Evolutionary conservation across 1,140 invertebrate genomes (phyloP).

Genomic region (Trinorchestia longiramus): DNA sequence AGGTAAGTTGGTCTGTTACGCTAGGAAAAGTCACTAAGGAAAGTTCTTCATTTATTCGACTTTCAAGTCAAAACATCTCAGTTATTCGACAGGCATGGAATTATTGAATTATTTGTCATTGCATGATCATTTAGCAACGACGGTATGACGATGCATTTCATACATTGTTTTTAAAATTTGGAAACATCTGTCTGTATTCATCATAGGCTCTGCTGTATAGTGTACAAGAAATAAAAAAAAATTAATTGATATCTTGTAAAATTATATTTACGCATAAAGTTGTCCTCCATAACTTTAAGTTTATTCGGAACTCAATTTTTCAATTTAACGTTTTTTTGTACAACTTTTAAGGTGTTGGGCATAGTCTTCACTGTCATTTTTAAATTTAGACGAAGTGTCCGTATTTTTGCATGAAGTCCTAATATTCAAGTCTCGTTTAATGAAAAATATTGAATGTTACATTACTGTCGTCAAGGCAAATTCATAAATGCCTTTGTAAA

Average conservation of each 20-base stretch:
- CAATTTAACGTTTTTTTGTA: neutral
- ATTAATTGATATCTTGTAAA: neutral
- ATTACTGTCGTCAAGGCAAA: neutral
- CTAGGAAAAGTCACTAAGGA: no score
- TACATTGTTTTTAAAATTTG: no score
- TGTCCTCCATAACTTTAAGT: neutral
- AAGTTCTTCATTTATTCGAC: no score
- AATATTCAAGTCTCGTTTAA: neutral
- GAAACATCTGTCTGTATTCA: no score
- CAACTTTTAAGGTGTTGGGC: neutral
- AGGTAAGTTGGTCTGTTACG: no score
- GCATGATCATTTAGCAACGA: no score
- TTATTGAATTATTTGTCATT: no score
- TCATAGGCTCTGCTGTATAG: neutral
- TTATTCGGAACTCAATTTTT: neutral
- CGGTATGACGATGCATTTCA: no score
- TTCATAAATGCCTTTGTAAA: neutral
- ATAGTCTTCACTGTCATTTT: neutral
- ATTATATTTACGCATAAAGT: neutral
- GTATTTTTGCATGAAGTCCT: neutral
- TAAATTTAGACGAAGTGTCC: neutral
- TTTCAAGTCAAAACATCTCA: no score
- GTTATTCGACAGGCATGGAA: no score
- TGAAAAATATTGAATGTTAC: neutral
- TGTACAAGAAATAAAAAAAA: neutral